A percentile compares a stretch with the other conserved stretches of the same genome.
These are phyloP conservation scores for Polypedilum vanderplanki DNA, from an alignment of 1,140 invertebrate species.

Conservation along the genomic window DNA sequence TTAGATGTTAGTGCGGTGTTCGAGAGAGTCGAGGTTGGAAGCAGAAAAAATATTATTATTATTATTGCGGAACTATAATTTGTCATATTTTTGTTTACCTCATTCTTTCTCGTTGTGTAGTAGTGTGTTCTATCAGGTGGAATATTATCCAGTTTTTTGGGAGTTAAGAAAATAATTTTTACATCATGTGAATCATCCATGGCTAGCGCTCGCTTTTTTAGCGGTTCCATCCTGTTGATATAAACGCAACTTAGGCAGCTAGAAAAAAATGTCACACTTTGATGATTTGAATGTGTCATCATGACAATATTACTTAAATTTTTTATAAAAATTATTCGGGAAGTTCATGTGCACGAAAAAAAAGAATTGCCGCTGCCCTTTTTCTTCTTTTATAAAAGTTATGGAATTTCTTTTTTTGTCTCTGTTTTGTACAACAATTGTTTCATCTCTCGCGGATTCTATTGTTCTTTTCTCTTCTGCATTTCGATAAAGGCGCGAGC, in stretches of 20 bases:
- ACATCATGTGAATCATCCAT: not conserved
- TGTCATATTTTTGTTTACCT: conserved; percentile 27
- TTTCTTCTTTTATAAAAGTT: too few species aligned
- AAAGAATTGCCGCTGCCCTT: too few species aligned
- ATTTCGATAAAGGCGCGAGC: not conserved
- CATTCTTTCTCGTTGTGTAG: not conserved
- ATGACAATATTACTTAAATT: too few species aligned
- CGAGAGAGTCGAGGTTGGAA: not conserved
- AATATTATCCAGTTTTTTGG: not conserved
- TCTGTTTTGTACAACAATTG: not conserved
- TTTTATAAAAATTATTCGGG: too few species aligned
- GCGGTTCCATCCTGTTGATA: conserved; percentile 3
- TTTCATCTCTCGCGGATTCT: not conserved
- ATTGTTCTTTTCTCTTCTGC: not conserved
- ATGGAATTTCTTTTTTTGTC: too few species aligned
- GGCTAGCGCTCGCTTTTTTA: not conserved
- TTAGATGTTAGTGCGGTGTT: not conserved
- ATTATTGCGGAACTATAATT: conserved; percentile 25
- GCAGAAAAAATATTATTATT: not conserved
- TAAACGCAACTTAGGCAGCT: not conserved
- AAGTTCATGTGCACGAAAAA: too few species aligned
- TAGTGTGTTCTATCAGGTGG: conserved; percentile 14
- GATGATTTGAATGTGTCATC: conserved; percentile 8
- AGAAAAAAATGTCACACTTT: conserved; percentile 24
- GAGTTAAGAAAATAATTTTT: not conserved